A percentile compares a stretch with the other conserved stretches of the same genome.
Evolutionary conservation across 2,888 invertebrate genomes (phyloP).

Genomic region (Acrobeloides nanus): DNA sequence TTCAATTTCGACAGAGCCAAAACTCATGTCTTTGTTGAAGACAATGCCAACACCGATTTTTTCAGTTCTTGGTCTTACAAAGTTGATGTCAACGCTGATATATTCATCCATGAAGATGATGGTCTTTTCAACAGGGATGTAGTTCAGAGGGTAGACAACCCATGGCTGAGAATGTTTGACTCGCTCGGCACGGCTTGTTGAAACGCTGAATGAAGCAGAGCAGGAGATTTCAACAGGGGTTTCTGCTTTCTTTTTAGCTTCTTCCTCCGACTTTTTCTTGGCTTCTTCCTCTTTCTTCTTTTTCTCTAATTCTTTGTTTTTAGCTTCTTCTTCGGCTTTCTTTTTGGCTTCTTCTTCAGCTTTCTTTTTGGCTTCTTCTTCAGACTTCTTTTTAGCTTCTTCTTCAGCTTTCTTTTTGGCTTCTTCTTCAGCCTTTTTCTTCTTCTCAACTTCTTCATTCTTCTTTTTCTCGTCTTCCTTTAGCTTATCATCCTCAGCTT

Average conservation of each 20-base stretch:
- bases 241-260: slow-evolving; percentile 3
- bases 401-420: too few species aligned
- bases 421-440: slow-evolving; percentile 21
- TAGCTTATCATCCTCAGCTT: slow-evolving; percentile 14
- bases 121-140: too few species aligned
- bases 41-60: slow-evolving; percentile 23
- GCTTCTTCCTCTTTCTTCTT: slow-evolving; percentile 1
- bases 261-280: too few species aligned
- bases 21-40: too few species aligned
- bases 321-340: slow-evolving; percentile 11
- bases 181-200: too few species aligned
- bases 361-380: slow-evolving; percentile 9
- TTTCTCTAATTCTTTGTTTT: slow-evolving; percentile 2
- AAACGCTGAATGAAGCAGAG: too few species aligned
- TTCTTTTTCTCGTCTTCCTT: slow-evolving; percentile 10
- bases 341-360: slow-evolving; percentile 8
- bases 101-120: too few species aligned
- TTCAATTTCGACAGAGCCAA: too few species aligned
- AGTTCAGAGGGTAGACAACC: too few species aligned
- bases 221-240: too few species aligned
- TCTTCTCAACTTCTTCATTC: slow-evolving; percentile 17
- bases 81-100: neutral
- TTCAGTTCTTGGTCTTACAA: slow-evolving; percentile 24
- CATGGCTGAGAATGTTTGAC: too few species aligned
- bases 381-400: too few species aligned